These are phyloP conservation scores for Pogoniulus pusillus DNA, from an alignment of 2,797 vertebrate species.

Conservation along the genomic window DNA sequence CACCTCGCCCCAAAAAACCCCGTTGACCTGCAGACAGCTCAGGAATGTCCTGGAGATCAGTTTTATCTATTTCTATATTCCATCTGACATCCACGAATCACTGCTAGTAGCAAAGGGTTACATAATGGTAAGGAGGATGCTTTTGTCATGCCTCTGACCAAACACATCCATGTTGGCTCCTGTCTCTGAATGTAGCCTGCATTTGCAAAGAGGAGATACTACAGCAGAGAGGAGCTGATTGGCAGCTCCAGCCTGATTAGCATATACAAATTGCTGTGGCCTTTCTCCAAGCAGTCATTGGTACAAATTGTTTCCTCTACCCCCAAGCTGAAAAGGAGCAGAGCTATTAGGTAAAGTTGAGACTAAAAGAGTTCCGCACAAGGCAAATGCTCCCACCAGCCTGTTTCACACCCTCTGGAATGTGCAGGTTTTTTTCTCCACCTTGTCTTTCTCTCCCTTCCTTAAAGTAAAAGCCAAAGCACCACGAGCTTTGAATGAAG, in stretches of 20 bases:
- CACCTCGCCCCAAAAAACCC: neutral
- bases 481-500: neutral
- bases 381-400: neutral
- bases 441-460: fast-evolving
- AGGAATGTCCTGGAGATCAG: conserved; percentile 37
- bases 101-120: conserved; percentile 28
- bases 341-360: neutral
- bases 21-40: conserved; percentile 23
- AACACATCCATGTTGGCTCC: conserved; percentile 12
- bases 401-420: conserved; percentile 22
- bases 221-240: conserved; percentile 36
- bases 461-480: neutral
- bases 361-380: neutral
- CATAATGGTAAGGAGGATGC: conserved; percentile 25
- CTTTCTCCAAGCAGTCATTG: conserved; percentile 47
- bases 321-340: neutral
- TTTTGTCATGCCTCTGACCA: conserved; percentile 44
- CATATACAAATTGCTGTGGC: conserved; percentile 37
- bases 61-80: conserved; percentile 18
- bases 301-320: conserved; percentile 43
- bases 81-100: neutral
- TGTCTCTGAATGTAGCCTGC: conserved; percentile 4
- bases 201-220: conserved; percentile 32
- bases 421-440: neutral
- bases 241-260: conserved; percentile 29